Percentiles rank a stretch among this genome's conserved stretches.
Conservation (phyloP, 2,888 invertebrate species). For the Adela reaumurella region DNA sequence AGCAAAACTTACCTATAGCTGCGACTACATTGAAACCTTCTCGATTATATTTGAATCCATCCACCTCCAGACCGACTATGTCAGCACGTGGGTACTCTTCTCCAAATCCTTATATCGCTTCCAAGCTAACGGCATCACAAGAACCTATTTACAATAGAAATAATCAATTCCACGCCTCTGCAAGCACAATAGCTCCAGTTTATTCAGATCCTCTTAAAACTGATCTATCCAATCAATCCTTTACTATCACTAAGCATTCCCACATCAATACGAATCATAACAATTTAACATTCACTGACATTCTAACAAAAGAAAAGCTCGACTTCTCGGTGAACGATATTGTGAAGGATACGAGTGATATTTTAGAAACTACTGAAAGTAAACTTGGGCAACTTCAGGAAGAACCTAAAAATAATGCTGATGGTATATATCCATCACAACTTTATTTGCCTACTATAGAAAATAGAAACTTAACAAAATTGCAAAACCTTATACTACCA, state of each 20-base stretch:
- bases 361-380: constrained; percentile 23
- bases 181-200: constrained; percentile 19
- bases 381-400: constrained; percentile 22
- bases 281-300: constrained; percentile 38
- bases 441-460: constrained; percentile 17
- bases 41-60: not conserved
- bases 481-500: constrained; percentile 5
- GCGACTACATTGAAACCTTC: no score
- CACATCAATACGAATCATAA: constrained; percentile 21
- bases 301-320: constrained; percentile 39
- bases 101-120: not conserved
- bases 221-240: constrained; percentile 16
- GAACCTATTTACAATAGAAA: constrained; percentile 21
- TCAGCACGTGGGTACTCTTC: not conserved
- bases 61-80: not conserved
- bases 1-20: no score
- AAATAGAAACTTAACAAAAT: not conserved
- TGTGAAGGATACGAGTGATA: constrained; percentile 33
- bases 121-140: constrained; percentile 14
- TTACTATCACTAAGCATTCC: constrained; percentile 20
- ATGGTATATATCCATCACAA: constrained; percentile 17
- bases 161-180: constrained; percentile 19
- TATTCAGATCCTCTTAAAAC: constrained; percentile 10
- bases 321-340: constrained; percentile 38
- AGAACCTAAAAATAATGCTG: constrained; percentile 18